Percentiles rank a stretch among this genome's conserved stretches.
These are phyloP conservation scores for Drosophila maculinotata DNA, from an alignment of 2,888 invertebrate genomes.

Conservation along the genomic window DNA sequence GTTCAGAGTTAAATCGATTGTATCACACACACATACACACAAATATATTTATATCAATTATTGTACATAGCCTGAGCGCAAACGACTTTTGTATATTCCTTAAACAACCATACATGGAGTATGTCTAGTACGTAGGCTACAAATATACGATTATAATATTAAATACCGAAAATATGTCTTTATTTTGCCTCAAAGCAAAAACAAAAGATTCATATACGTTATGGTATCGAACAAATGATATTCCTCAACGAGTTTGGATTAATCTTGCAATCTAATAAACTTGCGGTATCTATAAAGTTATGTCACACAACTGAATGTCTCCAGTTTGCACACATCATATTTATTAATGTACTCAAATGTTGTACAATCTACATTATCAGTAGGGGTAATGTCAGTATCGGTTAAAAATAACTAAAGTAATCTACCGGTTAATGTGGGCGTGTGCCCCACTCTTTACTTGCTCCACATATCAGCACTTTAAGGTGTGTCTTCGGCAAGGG, in stretches of 20 bases:
- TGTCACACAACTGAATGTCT: neutral
- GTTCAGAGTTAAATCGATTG: conserved; percentile 34
- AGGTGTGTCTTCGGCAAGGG: too few species aligned
- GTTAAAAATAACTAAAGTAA: conserved; percentile 52
- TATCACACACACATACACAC: conserved; percentile 11
- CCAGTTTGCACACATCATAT: conserved; percentile 3
- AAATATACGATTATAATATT: conserved; percentile 22
- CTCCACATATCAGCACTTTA: neutral
- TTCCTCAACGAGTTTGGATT: neutral
- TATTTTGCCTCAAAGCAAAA: too few species aligned
- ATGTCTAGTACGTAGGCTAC: conserved; percentile 44
- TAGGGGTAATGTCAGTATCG: conserved; percentile 60
- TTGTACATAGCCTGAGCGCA: conserved; percentile 60
- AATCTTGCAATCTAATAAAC: neutral
- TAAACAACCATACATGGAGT: too few species aligned
- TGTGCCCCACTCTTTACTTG: neutral
- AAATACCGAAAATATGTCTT: too few species aligned
- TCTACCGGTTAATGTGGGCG: conserved; percentile 46
- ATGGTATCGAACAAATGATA: too few species aligned
- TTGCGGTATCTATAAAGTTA: neutral
- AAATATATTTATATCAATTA: conserved; percentile 30
- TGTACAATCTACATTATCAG: conserved; percentile 47
- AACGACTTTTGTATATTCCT: conserved; percentile 47
- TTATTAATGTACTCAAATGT: conserved; percentile 18
- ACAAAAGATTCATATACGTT: too few species aligned